Base-by-base conservation (phyloP, 1,140 invertebrate genomes). In the Tribolium castaneum region DNA sequence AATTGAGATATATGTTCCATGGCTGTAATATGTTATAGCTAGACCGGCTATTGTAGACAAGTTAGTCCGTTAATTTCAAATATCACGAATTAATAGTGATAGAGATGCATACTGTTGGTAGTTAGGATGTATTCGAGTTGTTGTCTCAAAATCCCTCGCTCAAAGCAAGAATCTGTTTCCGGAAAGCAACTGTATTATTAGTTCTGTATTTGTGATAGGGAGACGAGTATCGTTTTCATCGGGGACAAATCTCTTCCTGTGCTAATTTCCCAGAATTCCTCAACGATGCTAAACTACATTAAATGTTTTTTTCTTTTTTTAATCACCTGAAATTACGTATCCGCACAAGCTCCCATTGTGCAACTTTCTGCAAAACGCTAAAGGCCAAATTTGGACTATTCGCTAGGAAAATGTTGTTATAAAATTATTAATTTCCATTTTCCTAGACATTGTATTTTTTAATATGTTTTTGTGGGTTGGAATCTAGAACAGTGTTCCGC, bases 21-120 rank as follows among this genome's bases (percentile, higher is more conserved):
- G 6, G 14, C 22, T 51, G 52, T 22, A 35, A 54, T 52, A 73
- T 51, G 70, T 72, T 72, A 72, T 25, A 70, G 12, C 50, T 34
- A 30, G 22, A 51, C 19, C 49, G 30, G 49, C 22, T 73, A 35
- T 54, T 72, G 45, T 52, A 34, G 71, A 73, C 59, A 66, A 66
- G 59, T 73, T 73, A 52, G 45, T 51, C 71, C 25, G 49, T 73
- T 73, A 51, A 73, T 73, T 35, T 51, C 49, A 54, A 73, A 73
- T 73, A 30, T 73, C 39, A 25, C 49, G 34, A 54, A 54, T 73
- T 73, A 72, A 72, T 51, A 50, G 70, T 13, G 12, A 70, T 72
- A 73, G 12, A 72, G 59, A 66, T 66, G 12, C 25, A 35, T n/a
- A 13, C n/a, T 16, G 30, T 66, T 12, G 13, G 13, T 59, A 22